Evolutionary conservation across 2,113 vertebrate genomes (phyloP), one percentile per base, ranked within the genome.

Genomic region (Chitala chitala): DNA sequence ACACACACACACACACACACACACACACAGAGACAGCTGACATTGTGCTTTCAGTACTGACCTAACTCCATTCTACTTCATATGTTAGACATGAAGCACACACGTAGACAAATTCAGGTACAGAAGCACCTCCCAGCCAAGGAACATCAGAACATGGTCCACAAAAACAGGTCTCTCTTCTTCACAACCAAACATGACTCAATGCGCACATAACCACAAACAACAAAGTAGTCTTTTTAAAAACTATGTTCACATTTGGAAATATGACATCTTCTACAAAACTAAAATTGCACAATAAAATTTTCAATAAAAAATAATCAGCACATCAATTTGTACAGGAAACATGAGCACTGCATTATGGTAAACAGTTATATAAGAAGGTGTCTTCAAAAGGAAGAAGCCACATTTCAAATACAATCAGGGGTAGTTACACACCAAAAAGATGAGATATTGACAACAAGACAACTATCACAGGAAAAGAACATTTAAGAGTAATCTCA

Each of bases 261-360:
- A 93, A 94, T 90, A 91, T 92, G 90, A 96, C 91, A n/a, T 86
- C 90, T 92, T 87, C 91, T 94, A 93, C 92, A 92, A 95, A 94
- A 95, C 92, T 94, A 93, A 93, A 91, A 92, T 92, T 95, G 91
- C 93, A 98, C 94, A 94, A n/a, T n/a, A 92, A 92, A 91, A 91
- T 86, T 73, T 38, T 71, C 68, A 90, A 95, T 94, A 94, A 89
- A 96, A 95, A 93, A 95, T 89, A 80, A 90, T 92, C 92, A 96
- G 92, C 83, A 94, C 88, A 82, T 90, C 88, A 93, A 89, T 86
- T 92, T 90, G 94, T 85, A 91, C 87, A 90, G 78, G 76, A 84
- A 77, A 70, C 40, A 58, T 54, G 77, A 81, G 83, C 84, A 84
- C 84, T 77, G 80, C 82, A 64, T 73, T 80, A 85, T 77, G 82